These are phyloP conservation scores for Columba guinea DNA, from an alignment of 2,797 vertebrate species.

Conservation along the genomic window DNA sequence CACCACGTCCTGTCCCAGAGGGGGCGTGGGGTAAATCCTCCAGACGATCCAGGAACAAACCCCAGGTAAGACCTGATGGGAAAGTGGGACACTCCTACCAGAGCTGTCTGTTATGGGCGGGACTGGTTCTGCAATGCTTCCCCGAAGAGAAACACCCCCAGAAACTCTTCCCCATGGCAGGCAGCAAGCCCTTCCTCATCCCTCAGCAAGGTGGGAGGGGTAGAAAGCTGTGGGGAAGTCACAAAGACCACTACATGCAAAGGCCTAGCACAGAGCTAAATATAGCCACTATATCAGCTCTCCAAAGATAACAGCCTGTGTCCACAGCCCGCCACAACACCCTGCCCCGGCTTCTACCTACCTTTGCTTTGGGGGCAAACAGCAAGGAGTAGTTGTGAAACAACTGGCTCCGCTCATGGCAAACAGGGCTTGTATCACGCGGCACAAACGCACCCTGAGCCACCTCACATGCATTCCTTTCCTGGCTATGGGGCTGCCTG, in stretches of 20 bases:
- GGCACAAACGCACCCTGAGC: not conserved
- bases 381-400: slow-evolving; percentile 3
- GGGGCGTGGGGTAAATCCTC: not conserved
- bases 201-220: not conserved
- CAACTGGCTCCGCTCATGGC: rapidly evolving
- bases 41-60: not conserved
- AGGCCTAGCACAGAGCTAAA: slow-evolving; percentile 14
- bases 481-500: rapidly evolving
- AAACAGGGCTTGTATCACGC: not conserved
- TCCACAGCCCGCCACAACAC: not conserved
- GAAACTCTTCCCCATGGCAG: not conserved
- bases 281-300: slow-evolving; percentile 45
- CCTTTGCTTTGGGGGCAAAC: slow-evolving; percentile 51
- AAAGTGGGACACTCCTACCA: not conserved
- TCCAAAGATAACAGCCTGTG: slow-evolving; percentile 40
- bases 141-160: not conserved
- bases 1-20: not conserved
- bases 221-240: slow-evolving; percentile 11
- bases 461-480: not conserved
- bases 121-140: not conserved
- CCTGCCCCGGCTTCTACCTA: slow-evolving; percentile 10
- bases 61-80: not conserved
- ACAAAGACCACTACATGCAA: not conserved
- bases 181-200: not conserved
- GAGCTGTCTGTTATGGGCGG: not conserved